A percentile compares a stretch with the other conserved stretches of the same genome.
Evolutionary conservation across 1,140 invertebrate genomes (phyloP).

Genomic region (Euwallacea similis): DNA sequence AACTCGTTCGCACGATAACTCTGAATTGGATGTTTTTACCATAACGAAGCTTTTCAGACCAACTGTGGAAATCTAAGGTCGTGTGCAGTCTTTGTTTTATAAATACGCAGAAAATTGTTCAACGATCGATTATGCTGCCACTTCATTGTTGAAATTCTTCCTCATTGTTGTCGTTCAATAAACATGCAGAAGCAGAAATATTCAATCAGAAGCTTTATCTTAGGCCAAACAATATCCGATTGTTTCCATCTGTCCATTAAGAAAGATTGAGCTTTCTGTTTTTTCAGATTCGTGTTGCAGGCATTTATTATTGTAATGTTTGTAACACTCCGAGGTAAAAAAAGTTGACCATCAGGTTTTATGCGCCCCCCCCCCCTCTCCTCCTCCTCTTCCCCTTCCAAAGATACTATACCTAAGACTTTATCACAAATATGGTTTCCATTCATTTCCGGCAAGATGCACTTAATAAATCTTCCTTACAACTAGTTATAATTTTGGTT

Average conservation of each 20-base stretch:
- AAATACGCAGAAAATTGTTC: constrained; percentile 18
- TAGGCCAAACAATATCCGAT: not conserved
- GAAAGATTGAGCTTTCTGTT: not conserved
- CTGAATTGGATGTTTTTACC: constrained; percentile 25
- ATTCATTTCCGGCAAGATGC: too few species aligned
- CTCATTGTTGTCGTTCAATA: constrained; percentile 8
- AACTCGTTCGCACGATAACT: constrained; percentile 25
- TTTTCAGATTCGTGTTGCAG: not conserved
- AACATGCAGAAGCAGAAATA: not conserved
- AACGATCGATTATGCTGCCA: constrained; percentile 7
- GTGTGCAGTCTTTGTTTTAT: constrained; percentile 18
- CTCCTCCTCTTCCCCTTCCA: too few species aligned
- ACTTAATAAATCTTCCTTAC: too few species aligned
- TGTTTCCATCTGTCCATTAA: constrained; percentile 2
- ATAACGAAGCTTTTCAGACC: constrained; percentile 26
- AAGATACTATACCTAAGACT: too few species aligned
- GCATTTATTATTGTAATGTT: not conserved
- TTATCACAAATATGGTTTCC: too few species aligned
- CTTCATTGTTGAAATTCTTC: constrained; percentile 19
- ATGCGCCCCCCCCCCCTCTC: too few species aligned
- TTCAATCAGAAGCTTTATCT: not conserved
- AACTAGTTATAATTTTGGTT: too few species aligned
- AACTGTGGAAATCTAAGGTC: constrained; percentile 30
- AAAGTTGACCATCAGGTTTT: too few species aligned
- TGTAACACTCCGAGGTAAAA: not conserved